A percentile compares a stretch with the other conserved stretches of the same genome.
Evolutionary conservation across 2,113 vertebrate species (phyloP).

Genomic region (Nycticebus coucang): DNA sequence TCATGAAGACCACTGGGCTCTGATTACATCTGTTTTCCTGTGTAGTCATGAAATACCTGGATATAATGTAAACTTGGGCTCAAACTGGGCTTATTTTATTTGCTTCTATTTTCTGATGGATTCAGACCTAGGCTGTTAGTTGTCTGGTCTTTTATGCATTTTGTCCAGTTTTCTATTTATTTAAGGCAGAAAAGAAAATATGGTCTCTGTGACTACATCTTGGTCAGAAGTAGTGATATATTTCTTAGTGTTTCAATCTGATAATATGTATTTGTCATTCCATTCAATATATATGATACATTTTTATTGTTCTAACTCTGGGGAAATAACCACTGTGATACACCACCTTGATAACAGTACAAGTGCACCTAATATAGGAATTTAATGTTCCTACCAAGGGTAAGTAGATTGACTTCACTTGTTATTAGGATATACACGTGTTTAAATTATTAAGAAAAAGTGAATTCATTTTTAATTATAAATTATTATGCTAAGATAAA

Average conservation of each 20-base stretch:
- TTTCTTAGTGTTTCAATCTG: conserved; percentile 61
- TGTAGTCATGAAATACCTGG: background rate
- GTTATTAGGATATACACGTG: background rate
- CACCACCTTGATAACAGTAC: conserved; percentile 27
- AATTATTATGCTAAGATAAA: background rate
- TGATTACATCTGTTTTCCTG: background rate
- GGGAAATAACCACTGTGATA: conserved; percentile 11
- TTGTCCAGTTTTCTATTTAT: background rate
- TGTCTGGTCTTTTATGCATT: background rate
- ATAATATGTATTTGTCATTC: background rate
- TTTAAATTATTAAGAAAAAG: background rate
- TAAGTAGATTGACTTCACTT: background rate
- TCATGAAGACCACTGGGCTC: background rate
- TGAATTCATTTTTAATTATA: background rate
- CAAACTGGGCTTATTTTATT: background rate
- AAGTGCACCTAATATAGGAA: background rate
- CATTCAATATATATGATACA: conserved; percentile 45
- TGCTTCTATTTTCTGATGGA: background rate
- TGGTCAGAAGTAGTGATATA: background rate
- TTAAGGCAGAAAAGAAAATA: background rate
- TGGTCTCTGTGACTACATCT: background rate
- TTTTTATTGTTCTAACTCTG: conserved; percentile 8
- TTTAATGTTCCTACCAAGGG: background rate
- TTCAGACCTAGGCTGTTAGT: background rate
- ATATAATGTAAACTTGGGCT: background rate